phyloP scores from a whole-genome alignment of 2,888 invertebrate species.

The Drosophila niveifrons region DNA sequence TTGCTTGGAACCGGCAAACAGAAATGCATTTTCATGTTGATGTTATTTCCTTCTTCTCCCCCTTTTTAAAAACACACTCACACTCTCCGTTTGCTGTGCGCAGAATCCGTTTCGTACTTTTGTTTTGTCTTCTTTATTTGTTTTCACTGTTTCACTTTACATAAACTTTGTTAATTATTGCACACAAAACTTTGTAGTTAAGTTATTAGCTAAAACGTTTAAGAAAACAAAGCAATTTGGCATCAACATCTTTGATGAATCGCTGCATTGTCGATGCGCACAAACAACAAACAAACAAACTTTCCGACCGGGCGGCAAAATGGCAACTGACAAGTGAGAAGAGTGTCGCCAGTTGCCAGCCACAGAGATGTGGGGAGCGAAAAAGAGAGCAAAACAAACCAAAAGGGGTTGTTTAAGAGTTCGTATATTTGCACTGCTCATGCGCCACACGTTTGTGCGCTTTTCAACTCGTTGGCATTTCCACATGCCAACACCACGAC shows the following conservation, averaged over 20 bases:
- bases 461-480: slow-evolving; percentile 72
- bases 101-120: slow-evolving; percentile 67
- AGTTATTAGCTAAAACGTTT: neutral
- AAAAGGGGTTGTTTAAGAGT: slow-evolving; percentile 45
- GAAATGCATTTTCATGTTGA: slow-evolving; percentile 64
- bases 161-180: slow-evolving; percentile 39
- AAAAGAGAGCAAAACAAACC: slow-evolving; percentile 19
- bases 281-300: slow-evolving; percentile 78
- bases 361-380: slow-evolving; percentile 16
- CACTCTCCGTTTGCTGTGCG: slow-evolving; percentile 57
- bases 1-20: slow-evolving; percentile 43
- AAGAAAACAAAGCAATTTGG: slow-evolving; percentile 13
- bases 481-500: slow-evolving; percentile 6
- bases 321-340: slow-evolving; percentile 75
- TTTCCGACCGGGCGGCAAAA: slow-evolving; percentile 79
- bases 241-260: slow-evolving; percentile 17
- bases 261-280: slow-evolving; percentile 29
- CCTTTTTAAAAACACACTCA: slow-evolving; percentile 27
- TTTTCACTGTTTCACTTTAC: slow-evolving; percentile 46
- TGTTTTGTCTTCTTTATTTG: slow-evolving; percentile 55
- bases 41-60: slow-evolving; percentile 51
- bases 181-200: neutral
- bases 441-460: slow-evolving; percentile 54
- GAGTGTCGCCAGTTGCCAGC: slow-evolving; percentile 29
- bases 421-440: slow-evolving; percentile 44